Evolutionary conservation across 2,797 vertebrate genomes (phyloP).

Genomic region (Phrynocephalus guinanensis): DNA sequence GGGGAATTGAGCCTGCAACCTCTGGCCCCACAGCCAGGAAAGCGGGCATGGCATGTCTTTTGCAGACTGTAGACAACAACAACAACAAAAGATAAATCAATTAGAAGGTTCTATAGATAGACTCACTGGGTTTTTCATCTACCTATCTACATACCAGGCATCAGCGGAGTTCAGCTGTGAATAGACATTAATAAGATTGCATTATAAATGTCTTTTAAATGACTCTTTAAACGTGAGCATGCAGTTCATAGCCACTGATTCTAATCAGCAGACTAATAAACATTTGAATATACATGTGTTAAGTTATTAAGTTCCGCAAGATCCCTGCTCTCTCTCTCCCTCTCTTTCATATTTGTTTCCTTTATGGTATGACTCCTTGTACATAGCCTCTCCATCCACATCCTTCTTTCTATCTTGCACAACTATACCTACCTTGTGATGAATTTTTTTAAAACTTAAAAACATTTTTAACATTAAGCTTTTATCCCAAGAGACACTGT

Average conservation of each 20-base stretch:
- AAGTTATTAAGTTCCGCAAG: background rate
- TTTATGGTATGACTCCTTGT: background rate
- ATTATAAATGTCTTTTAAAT: background rate
- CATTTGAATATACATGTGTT: background rate
- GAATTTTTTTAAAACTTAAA: too few relatives aligned
- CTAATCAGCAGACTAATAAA: background rate
- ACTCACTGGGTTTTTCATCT: too few relatives aligned
- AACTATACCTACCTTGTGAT: too few relatives aligned
- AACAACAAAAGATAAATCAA: background rate
- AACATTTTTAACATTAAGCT: too few relatives aligned
- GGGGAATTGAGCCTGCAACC: too few relatives aligned
- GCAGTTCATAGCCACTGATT: background rate
- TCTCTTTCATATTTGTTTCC: too few relatives aligned
- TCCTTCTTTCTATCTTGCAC: background rate
- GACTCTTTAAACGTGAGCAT: background rate
- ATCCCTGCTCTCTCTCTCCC: background rate
- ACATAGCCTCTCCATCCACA: too few relatives aligned
- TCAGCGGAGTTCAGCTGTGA: background rate
- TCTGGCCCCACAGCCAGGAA: too few relatives aligned
- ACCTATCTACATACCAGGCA: background rate
- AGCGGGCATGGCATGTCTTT: background rate
- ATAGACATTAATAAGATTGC: background rate
- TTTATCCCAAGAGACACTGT: too few relatives aligned
- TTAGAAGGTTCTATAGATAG: background rate
- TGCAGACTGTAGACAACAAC: background rate